Evolutionary conservation across 2,113 vertebrate genomes (phyloP), one percentile per base, ranked within the genome.

Genomic region (Gambusia affinis): DNA sequence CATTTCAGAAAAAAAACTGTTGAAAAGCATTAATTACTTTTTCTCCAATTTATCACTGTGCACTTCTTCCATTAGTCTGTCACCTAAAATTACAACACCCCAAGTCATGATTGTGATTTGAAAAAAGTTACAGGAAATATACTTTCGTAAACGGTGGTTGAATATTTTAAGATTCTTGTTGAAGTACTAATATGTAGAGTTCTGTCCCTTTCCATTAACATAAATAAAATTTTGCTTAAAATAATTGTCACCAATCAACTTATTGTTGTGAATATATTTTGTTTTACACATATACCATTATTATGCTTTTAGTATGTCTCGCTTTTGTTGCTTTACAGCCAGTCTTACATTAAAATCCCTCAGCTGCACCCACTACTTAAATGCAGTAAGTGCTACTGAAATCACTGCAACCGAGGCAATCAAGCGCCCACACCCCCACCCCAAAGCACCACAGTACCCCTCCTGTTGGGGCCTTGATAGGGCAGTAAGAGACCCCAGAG

Each of bases 301-400:
- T 51, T 44, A 70, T 68, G 29, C 66, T 60, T 62, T 39, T 29
- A 54, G 57, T 33, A 67, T 61, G 37, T 80, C 74, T 83, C 64
- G 67, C 5, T 74, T 64, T 64, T 66, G 60, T 66, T 72, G 73
- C 29, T 71, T 74, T 78, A 70, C 29, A 72, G 54, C 69, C 68
- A 24, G 72, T 81, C 81, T 63, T 73, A 77, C 75, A 68, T 78
- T 81, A 30, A 76, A 66, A 67, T 68, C 63, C 51, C 71, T 81
- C 74, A 83, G 84, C 71, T 81, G 76, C 78, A 67, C 85, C 81
- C 79, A 27, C 65, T 78, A 76, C 86, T 76, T 31, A 78, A 64
- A 78, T 79, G 73, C 80, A 82, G 75, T 90, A 88, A 88, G 76
- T 72, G 70, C 73, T 88, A 87, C 85, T 87, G 84, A 91, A 90